Percentiles rank a stretch among this genome's conserved stretches.
phyloP scores from a whole-genome alignment of 2,113 vertebrate genomes.

The Anguilla japonica region DNA sequence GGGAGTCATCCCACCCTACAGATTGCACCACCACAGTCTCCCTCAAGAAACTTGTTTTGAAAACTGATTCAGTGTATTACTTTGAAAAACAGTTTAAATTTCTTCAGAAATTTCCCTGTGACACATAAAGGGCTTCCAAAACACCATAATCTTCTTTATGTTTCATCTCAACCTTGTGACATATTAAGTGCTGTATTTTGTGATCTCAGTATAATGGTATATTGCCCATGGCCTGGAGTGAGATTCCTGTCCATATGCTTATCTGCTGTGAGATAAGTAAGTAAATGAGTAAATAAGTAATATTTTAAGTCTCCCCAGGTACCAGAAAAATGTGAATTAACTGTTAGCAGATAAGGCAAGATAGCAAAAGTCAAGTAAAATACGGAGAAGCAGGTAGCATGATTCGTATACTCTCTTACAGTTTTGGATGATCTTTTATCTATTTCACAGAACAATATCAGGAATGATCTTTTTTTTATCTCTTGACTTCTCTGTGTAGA shows the following conservation, averaged over 20 bases:
- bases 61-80: not conserved
- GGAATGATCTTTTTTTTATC: not conserved
- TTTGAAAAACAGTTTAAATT: not conserved
- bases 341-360: not conserved
- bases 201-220: slow-evolving; percentile 18
- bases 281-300: slow-evolving; percentile 58
- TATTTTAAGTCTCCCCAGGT: slow-evolving; percentile 18
- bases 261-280: slow-evolving; percentile 43
- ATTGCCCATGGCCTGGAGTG: slow-evolving; percentile 2
- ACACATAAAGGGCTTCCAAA: not conserved
- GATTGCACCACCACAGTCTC: too few relatives aligned
- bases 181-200: not conserved
- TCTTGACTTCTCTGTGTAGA: not conserved
- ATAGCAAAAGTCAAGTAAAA: not conserved
- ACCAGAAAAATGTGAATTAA: slow-evolving; percentile 23
- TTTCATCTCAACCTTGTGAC: not conserved
- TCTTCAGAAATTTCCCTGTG: not conserved
- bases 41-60: not conserved
- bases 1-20: too few relatives aligned
- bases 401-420: not conserved
- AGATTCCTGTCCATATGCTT: slow-evolving; percentile 44
- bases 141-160: not conserved
- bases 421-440: not conserved
- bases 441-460: too few relatives aligned
- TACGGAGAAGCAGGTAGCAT: not conserved